A percentile compares a stretch with the other conserved stretches of the same genome.
Evolutionary conservation across 2,113 vertebrate genomes (phyloP).

Genomic region (Odocoileus virginianus): DNA sequence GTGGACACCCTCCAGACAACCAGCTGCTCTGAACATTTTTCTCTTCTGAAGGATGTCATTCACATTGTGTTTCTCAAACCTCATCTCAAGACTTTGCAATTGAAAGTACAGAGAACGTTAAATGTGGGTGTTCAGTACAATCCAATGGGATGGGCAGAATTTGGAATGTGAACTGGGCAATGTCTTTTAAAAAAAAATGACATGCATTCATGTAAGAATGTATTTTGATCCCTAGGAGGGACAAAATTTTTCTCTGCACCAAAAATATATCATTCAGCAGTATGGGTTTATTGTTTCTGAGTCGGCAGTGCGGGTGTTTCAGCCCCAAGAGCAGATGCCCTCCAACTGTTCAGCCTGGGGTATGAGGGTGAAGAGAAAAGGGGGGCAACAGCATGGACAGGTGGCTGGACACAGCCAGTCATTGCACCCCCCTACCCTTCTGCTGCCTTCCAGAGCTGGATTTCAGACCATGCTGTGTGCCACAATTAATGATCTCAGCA

Average conservation of each 20-base stretch:
- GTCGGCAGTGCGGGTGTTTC: background rate
- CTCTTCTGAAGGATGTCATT: background rate
- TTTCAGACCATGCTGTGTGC: background rate
- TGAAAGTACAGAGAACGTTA: background rate
- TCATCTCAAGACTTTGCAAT: background rate
- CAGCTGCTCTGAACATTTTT: background rate
- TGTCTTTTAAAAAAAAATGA: conserved; percentile 1
- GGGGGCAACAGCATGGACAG: background rate
- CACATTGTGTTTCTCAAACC: background rate
- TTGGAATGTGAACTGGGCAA: background rate
- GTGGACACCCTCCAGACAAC: background rate
- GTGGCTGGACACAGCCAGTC: conserved; percentile 19
- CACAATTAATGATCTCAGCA: conserved; percentile 15
- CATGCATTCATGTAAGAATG: background rate
- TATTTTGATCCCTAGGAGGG: conserved; percentile 5
- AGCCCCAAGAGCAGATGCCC: conserved; percentile 21
- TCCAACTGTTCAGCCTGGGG: conserved; percentile 33
- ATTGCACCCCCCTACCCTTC: background rate
- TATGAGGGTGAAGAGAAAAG: background rate
- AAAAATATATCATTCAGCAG: conserved; percentile 48
- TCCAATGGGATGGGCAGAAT: background rate
- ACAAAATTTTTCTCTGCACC: conserved; percentile 33
- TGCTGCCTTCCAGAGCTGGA: background rate
- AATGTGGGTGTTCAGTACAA: background rate
- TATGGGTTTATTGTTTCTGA: background rate